These are phyloP conservation scores for Tetragnatha versicolor DNA, from an alignment of 1,140 invertebrate genomes.

Conservation along the genomic window DNA sequence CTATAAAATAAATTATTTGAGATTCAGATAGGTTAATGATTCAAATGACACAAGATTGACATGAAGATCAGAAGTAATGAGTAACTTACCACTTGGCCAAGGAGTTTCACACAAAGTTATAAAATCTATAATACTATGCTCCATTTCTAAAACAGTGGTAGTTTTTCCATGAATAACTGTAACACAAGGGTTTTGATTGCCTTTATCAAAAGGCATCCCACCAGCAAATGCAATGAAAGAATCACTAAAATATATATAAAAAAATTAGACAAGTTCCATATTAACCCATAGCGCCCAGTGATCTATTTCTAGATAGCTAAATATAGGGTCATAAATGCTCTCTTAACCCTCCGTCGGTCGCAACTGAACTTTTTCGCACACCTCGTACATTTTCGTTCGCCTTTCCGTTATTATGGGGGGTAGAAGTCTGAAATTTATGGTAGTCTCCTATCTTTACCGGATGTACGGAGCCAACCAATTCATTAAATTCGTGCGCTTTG, in stretches of 20 bases:
- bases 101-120: constrained; percentile 93
- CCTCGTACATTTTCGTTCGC: no score
- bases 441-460: no score
- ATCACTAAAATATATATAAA: constrained; percentile 70
- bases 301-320: no score
- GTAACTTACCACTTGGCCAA: constrained; percentile 72
- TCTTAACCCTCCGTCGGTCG: no score
- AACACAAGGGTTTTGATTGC: constrained; percentile 89
- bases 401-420: no score
- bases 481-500: no score
- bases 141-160: constrained; percentile 98
- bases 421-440: no score
- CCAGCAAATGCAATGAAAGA: constrained; percentile 94
- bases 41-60: background rate
- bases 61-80: background rate
- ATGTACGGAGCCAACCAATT: no score
- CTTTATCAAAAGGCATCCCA: constrained; percentile 87
- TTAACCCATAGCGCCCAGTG: no score
- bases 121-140: constrained; percentile 97
- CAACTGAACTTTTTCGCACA: no score
- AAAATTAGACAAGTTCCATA: no score
- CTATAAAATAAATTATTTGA: constrained; percentile 66
- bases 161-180: constrained; percentile 94
- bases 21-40: background rate
- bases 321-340: no score